Evolutionary conservation across 2,797 vertebrate genomes (phyloP).

Genomic region (Cuculus canorus): DNA sequence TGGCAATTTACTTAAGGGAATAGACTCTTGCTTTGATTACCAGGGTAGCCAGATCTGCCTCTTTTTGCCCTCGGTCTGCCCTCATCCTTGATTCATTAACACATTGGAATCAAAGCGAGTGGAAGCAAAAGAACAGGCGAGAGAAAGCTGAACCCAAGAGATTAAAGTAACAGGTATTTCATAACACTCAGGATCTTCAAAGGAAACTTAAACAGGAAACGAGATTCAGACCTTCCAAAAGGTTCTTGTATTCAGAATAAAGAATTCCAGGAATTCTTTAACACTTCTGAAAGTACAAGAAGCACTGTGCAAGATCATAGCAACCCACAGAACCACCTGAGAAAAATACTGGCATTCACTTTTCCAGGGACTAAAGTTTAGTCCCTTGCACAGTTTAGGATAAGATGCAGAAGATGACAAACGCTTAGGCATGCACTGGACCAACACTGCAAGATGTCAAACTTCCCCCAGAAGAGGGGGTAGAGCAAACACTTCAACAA

Average conservation of each 20-base stretch:
- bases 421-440: background rate
- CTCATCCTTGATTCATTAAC: conserved; percentile 40
- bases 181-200: background rate
- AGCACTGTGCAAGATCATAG: background rate
- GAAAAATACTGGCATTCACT: background rate
- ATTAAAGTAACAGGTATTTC: conserved; percentile 23
- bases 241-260: background rate
- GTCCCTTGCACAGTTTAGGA: background rate
- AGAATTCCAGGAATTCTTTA: background rate
- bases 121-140: conserved; percentile 2
- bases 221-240: background rate
- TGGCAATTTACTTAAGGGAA: conserved; percentile 35
- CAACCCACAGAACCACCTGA: background rate
- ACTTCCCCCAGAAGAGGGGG: background rate
- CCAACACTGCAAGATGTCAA: background rate
- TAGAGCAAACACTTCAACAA: background rate
- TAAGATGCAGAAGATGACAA: background rate
- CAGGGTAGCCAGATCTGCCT: background rate
- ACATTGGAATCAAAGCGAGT: background rate
- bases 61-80: background rate
- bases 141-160: conserved; percentile 12
- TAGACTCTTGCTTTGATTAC: background rate
- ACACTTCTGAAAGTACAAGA: background rate
- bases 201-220: background rate
- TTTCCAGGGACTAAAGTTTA: background rate